Conservation (phyloP, 2,797 vertebrate genomes). For the Acanthurus lineatus region DNA sequence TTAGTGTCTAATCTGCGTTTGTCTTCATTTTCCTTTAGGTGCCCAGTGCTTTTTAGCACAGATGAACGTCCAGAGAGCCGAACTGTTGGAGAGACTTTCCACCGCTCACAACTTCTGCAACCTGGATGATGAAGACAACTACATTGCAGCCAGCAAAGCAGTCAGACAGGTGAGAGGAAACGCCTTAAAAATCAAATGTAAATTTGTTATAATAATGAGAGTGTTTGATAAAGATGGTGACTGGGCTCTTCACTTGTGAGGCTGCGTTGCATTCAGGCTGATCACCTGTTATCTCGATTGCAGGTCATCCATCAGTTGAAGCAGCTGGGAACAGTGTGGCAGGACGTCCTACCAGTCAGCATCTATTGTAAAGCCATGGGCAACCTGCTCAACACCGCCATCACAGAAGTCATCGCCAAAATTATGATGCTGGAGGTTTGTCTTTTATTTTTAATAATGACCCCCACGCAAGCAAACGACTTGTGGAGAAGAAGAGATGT, state of each 20-base stretch:
- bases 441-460: not conserved
- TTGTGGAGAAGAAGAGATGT: too few species aligned
- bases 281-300: not conserved
- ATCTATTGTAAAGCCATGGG: slow-evolving; percentile 98
- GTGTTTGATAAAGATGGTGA: not conserved
- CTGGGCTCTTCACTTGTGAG: not conserved
- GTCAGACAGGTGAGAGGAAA: slow-evolving; percentile 89
- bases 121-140: slow-evolving; percentile 94
- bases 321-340: slow-evolving; percentile 95
- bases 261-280: not conserved
- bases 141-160: slow-evolving; percentile 92
- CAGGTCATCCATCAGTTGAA: slow-evolving; percentile 96
- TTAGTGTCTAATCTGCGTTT: too few species aligned
- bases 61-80: slow-evolving; percentile 92
- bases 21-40: slow-evolving; percentile 68
- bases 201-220: too few species aligned
- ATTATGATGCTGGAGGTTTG: slow-evolving; percentile 93
- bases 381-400: slow-evolving; percentile 91
- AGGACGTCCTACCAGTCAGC: slow-evolving; percentile 93
- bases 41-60: slow-evolving; percentile 94
- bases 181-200: not conserved
- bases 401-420: slow-evolving; percentile 90
- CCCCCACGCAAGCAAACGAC: too few species aligned
- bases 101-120: slow-evolving; percentile 94
- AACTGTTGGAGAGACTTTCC: slow-evolving; percentile 95